Percentiles rank a stretch among this genome's conserved stretches.
Conservation (phyloP, 2,888 invertebrate species). For the Endomychus coccineus region DNA sequence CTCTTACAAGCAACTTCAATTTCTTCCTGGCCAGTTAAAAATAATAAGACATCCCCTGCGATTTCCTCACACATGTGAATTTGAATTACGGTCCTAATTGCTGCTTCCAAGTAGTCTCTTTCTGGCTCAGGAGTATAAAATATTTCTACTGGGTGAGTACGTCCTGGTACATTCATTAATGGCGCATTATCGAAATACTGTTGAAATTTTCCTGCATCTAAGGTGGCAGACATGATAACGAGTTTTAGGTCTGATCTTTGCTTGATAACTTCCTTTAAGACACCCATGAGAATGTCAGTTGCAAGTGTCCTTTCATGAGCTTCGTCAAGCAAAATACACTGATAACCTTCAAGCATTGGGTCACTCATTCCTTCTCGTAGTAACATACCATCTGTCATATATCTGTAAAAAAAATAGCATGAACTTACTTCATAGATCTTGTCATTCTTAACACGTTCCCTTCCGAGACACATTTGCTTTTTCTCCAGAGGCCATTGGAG, state of each 20-base stretch:
- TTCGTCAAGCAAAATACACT: constrained; percentile 93
- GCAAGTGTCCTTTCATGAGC: constrained; percentile 98
- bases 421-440: no score
- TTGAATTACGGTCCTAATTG: constrained; percentile 89
- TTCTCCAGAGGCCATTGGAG: no score
- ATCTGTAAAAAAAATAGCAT: constrained; percentile 51
- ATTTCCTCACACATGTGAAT: constrained; percentile 96
- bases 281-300: constrained; percentile 98
- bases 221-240: constrained; percentile 98
- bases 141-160: constrained; percentile 94
- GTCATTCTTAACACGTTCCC: no score
- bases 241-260: constrained; percentile 90
- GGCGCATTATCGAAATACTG: constrained; percentile 98
- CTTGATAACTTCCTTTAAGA: constrained; percentile 92
- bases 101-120: constrained; percentile 95
- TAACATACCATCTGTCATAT: constrained; percentile 99
- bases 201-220: constrained; percentile 99
- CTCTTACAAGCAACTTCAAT: constrained; percentile 99
- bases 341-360: constrained; percentile 93
- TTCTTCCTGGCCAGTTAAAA: constrained; percentile 74
- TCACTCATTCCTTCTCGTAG: constrained; percentile 98
- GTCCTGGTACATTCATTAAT: constrained; percentile 95
- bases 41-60: constrained; percentile 85
- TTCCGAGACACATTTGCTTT: no score
- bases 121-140: constrained; percentile 99